These are phyloP conservation scores for Actinernus sp. DNA, from an alignment of 92 coral and sea anemone species.

Conservation along the genomic window DNA sequence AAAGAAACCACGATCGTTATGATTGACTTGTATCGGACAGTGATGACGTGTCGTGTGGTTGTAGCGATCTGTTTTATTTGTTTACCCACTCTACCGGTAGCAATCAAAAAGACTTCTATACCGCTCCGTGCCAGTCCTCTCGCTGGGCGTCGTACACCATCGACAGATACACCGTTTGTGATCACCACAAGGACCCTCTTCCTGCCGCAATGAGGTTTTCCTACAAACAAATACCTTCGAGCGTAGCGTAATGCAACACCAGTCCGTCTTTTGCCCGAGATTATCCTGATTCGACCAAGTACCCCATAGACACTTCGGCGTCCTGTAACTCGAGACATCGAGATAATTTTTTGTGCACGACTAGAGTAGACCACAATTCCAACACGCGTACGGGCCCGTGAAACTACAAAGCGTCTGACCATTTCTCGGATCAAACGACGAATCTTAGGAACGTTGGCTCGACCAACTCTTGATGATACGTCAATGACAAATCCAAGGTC, in stretches of 20 bases:
- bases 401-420: too few relatives aligned
- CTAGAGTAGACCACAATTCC: slow-evolving; percentile 69
- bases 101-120: slow-evolving; percentile 63
- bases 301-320: slow-evolving; percentile 10
- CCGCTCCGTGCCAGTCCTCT: slow-evolving; percentile 43
- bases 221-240: slow-evolving; percentile 51
- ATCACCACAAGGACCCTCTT: slow-evolving; percentile 63
- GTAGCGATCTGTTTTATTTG: slow-evolving; percentile 40
- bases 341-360: slow-evolving; percentile 20
- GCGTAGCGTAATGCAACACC: too few relatives aligned
- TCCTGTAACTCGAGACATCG: slow-evolving; percentile 17
- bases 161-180: slow-evolving; percentile 67
- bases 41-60: slow-evolving; percentile 47
- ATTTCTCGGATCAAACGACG: too few relatives aligned
- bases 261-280: too few relatives aligned
- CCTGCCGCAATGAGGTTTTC: slow-evolving; percentile 75
- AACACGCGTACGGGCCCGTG: too few relatives aligned
- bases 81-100: slow-evolving; percentile 24
- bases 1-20: slow-evolving; percentile 24
- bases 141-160: slow-evolving; percentile 56
- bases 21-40: slow-evolving; percentile 10
- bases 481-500: slow-evolving; percentile 77
- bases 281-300: slow-evolving; percentile 16
- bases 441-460: too few relatives aligned
- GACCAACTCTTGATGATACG: too few relatives aligned